phyloP scores from a whole-genome alignment of 1,140 invertebrate species.

The Anoplophora glabripennis region DNA sequence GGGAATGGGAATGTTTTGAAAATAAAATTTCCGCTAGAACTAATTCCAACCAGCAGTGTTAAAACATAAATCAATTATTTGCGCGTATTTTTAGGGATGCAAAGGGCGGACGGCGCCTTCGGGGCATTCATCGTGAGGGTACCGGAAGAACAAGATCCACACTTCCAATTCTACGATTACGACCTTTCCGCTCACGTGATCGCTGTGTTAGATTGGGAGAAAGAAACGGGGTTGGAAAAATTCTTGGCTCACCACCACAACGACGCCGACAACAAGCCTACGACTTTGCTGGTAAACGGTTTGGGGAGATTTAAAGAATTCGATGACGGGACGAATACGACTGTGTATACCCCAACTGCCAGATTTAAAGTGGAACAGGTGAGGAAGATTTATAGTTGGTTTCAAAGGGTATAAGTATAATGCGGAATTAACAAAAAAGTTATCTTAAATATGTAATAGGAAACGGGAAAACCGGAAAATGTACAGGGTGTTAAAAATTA shows the following conservation, averaged over 20 bases:
- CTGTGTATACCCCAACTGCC: slow-evolving; percentile 35
- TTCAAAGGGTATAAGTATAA: too few relatives aligned
- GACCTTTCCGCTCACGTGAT: slow-evolving; percentile 71
- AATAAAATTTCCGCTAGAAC: too few relatives aligned
- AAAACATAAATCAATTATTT: too few relatives aligned
- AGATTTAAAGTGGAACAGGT: slow-evolving; percentile 43
- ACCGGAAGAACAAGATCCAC: slow-evolving; percentile 56
- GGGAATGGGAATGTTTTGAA: too few relatives aligned
- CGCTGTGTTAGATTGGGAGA: slow-evolving; percentile 77
- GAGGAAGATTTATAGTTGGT: neutral
- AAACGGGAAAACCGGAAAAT: too few relatives aligned
- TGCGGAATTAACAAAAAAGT: too few relatives aligned
- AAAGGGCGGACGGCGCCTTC: slow-evolving; percentile 77
- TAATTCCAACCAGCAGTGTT: too few relatives aligned
- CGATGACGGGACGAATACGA: slow-evolving; percentile 26
- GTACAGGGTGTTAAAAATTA: too few relatives aligned
- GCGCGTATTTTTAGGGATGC: slow-evolving; percentile 58
- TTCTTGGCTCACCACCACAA: slow-evolving; percentile 78
- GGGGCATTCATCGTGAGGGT: slow-evolving; percentile 71
- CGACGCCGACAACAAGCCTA: slow-evolving; percentile 74
- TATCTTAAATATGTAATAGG: too few relatives aligned
- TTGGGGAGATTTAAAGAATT: slow-evolving; percentile 59
- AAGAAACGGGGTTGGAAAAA: slow-evolving; percentile 62
- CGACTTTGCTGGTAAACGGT: slow-evolving; percentile 76
- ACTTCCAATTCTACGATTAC: slow-evolving; percentile 63